Percentiles rank a stretch among this genome's conserved stretches.
phyloP scores from a whole-genome alignment of 2,797 vertebrate species.

The Morelia viridis region DNA sequence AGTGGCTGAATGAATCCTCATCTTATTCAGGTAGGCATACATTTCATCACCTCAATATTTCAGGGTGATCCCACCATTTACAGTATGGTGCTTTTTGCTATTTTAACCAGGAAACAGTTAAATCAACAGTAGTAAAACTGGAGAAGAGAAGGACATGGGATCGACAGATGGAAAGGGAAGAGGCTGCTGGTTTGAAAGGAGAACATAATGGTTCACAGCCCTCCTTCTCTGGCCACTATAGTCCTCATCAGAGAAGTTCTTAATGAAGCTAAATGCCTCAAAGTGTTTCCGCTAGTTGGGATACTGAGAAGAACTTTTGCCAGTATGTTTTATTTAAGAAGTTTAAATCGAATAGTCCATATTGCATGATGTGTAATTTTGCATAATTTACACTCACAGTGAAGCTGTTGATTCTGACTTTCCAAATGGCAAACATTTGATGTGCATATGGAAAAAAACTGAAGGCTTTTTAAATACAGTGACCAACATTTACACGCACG shows the following conservation, averaged over 20 bases:
- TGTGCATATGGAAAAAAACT: conserved; percentile 12
- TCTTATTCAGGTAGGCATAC: neutral
- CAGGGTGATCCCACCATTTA: neutral
- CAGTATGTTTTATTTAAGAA: neutral
- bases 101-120: neutral
- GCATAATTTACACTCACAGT: conserved; percentile 33
- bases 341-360: neutral
- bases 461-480: neutral
- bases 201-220: too few species aligned
- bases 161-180: too few species aligned
- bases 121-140: neutral
- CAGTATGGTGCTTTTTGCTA: neutral
- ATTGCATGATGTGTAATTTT: neutral
- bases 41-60: neutral
- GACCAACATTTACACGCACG: neutral
- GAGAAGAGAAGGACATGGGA: neutral
- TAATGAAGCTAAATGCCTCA: neutral
- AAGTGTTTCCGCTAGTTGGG: neutral
- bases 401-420: neutral
- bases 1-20: neutral
- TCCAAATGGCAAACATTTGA: neutral
- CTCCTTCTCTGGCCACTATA: too few species aligned
- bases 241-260: neutral
- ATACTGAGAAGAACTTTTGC: neutral
- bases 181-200: neutral